Evolutionary conservation across 2,797 vertebrate genomes (phyloP).

Genomic region (Artibeus lituratus): DNA sequence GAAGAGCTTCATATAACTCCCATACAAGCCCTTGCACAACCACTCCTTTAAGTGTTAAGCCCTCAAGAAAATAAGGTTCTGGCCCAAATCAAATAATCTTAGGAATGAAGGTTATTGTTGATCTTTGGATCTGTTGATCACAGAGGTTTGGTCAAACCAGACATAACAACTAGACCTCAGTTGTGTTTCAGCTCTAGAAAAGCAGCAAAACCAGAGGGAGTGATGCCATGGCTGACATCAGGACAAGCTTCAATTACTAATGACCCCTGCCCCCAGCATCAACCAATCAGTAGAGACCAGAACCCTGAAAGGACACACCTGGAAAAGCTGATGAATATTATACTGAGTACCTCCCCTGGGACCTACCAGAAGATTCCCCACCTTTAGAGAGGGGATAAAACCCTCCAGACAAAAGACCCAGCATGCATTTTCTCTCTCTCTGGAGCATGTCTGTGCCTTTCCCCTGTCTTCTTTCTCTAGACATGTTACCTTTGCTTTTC

Average conservation of each 20-base stretch:
- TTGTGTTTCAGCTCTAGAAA: not conserved
- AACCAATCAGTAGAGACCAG: not conserved
- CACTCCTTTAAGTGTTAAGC: not conserved
- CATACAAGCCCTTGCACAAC: not conserved
- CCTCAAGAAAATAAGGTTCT: not conserved
- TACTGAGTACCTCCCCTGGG: not conserved
- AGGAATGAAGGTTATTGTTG: not conserved
- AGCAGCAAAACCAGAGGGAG: not conserved
- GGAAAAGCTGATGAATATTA: not conserved
- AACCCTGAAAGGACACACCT: not conserved
- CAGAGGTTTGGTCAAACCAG: not conserved
- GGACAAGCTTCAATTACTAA: not conserved
- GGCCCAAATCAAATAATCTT: not conserved
- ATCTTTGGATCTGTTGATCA: not conserved
- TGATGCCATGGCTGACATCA: not conserved
- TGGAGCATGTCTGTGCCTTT: not conserved
- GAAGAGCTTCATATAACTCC: not conserved
- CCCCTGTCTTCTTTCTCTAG: not conserved
- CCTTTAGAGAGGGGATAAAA: not conserved
- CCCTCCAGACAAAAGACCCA: not conserved
- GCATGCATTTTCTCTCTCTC: not conserved
- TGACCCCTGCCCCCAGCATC: not conserved
- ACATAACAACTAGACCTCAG: not conserved
- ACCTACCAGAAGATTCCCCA: not conserved
- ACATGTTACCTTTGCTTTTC: not conserved